These are phyloP conservation scores for Acromyrmex echinatior DNA, from an alignment of 1,140 invertebrate species.

Conservation along the genomic window DNA sequence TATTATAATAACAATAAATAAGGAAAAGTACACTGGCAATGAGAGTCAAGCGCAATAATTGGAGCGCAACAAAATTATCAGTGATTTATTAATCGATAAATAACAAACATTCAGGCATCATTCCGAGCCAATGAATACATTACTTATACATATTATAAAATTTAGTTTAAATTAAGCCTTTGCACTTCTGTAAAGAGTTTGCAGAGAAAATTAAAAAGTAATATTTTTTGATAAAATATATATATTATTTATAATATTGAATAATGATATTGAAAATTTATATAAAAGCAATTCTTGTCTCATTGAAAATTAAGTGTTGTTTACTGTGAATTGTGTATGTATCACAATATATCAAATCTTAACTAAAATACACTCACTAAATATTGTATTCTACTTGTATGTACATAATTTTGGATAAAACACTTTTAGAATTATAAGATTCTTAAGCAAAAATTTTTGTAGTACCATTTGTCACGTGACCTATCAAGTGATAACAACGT, in stretches of 20 bases:
- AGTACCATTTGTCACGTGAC: neutral
- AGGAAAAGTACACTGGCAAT: too few species aligned
- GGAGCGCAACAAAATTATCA: too few species aligned
- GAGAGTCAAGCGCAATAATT: too few species aligned
- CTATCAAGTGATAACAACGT: neutral
- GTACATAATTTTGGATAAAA: neutral
- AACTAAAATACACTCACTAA: neutral
- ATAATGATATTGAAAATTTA: too few species aligned
- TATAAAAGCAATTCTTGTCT: neutral
- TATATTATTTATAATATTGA: too few species aligned
- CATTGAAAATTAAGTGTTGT: neutral
- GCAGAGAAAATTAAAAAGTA: neutral
- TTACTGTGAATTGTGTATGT: neutral
- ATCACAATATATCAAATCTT: slow-evolving; percentile 2
- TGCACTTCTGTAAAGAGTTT: too few species aligned
- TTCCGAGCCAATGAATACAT: too few species aligned
- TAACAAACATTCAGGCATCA: too few species aligned
- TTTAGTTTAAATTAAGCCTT: too few species aligned
- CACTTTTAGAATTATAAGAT: neutral
- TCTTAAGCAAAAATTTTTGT: neutral
- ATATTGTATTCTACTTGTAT: neutral
- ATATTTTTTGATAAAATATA: neutral
- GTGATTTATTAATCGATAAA: too few species aligned
- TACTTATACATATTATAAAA: too few species aligned
- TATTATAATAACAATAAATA: too few species aligned